A percentile compares a stretch with the other conserved stretches of the same genome.
These are phyloP conservation scores for Gryon sp. DNA, from an alignment of 1,140 invertebrate genomes.

Conservation along the genomic window DNA sequence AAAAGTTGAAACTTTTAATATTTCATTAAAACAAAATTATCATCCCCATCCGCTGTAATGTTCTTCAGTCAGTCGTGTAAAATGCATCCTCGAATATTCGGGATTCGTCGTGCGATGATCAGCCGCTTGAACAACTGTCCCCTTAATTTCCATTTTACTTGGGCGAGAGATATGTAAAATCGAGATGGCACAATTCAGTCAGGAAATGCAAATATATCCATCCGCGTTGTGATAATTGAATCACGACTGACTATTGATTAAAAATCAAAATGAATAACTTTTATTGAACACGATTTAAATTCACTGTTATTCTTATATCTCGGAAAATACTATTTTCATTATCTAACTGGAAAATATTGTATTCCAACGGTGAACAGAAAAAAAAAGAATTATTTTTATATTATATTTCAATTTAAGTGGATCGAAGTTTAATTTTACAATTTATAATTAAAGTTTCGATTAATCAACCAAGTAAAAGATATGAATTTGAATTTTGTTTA, in stretches of 20 bases:
- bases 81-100: slow-evolving; percentile 51
- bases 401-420: no score
- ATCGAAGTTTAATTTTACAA: no score
- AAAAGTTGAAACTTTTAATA: slow-evolving; percentile 25
- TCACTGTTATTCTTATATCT: no score
- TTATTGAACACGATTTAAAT: no score
- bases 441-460: no score
- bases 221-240: slow-evolving; percentile 47
- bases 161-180: slow-evolving; percentile 54
- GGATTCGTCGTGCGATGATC: slow-evolving; percentile 38
- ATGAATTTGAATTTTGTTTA: no score
- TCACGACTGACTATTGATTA: slow-evolving; percentile 43
- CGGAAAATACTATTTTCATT: no score
- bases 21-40: slow-evolving; percentile 43
- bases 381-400: no score
- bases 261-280: slow-evolving; percentile 53
- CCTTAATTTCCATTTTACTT: slow-evolving; percentile 62
- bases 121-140: slow-evolving; percentile 54
- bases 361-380: no score
- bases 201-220: slow-evolving; percentile 56
- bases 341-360: no score
- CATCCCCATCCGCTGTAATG: slow-evolving; percentile 20
- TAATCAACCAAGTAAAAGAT: no score
- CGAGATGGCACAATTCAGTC: slow-evolving; percentile 27
- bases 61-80: slow-evolving; percentile 39